Percentiles rank a stretch among this genome's conserved stretches.
These are phyloP conservation scores for Drosophila ogumai DNA, from an alignment of 1,140 invertebrate species.

Conservation along the genomic window DNA sequence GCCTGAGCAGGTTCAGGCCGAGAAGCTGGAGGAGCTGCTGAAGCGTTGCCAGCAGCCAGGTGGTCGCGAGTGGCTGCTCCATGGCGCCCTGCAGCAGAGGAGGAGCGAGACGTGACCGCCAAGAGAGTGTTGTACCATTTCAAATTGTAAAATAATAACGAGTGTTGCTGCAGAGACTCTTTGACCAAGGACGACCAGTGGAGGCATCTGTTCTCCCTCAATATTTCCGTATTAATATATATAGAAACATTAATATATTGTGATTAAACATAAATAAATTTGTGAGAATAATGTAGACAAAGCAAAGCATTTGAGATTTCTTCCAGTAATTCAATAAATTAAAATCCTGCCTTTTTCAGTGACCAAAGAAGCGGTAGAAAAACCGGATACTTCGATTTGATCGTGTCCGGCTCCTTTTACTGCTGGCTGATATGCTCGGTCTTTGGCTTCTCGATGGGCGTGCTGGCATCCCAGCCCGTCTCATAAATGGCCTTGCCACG, in stretches of 20 bases:
- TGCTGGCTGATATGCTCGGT: constrained; percentile 9
- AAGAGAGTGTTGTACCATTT: background rate
- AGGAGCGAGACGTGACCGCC: constrained; percentile 28
- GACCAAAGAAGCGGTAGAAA: too few species aligned
- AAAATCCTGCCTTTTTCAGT: too few species aligned
- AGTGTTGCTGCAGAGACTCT: constrained; percentile 3
- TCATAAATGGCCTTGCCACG: constrained; percentile 66
- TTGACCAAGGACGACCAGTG: constrained; percentile 8
- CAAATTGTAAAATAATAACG: constrained; percentile 23
- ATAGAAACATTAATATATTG: constrained; percentile 3
- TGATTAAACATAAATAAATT: constrained; percentile 9
- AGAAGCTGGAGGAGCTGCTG: constrained; percentile 47
- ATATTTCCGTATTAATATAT: constrained; percentile 1
- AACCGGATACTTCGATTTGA: constrained; percentile 59
- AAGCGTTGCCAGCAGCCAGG: constrained; percentile 47
- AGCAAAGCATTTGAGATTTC: background rate
- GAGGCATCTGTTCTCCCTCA: background rate
- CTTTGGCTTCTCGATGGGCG: constrained; percentile 1
- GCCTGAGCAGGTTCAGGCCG: constrained; percentile 1
- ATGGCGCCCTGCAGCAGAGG: constrained; percentile 36
- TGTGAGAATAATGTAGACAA: constrained; percentile 10
- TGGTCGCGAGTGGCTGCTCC: constrained; percentile 60
- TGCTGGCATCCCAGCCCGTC: constrained; percentile 61
- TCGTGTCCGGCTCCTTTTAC: constrained; percentile 33
- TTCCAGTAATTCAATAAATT: too few species aligned